These are phyloP conservation scores for Scomber colias DNA, from an alignment of 2,113 vertebrate genomes.

Conservation along the genomic window DNA sequence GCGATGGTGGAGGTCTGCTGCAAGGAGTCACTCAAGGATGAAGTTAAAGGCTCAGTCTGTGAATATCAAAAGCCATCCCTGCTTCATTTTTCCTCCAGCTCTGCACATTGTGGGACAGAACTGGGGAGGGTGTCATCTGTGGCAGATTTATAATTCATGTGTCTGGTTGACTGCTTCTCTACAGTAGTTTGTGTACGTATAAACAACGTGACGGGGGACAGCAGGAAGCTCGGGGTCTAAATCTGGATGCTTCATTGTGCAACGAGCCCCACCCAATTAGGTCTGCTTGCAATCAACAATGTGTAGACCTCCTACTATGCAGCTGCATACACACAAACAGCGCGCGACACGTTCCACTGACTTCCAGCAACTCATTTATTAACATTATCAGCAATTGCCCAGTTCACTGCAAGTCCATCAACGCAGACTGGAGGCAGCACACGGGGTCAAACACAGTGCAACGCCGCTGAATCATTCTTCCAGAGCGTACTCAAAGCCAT, in stretches of 20 bases:
- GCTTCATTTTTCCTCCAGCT: slow-evolving; percentile 20
- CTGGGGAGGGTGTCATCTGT: slow-evolving; percentile 45
- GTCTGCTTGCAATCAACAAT: slow-evolving; percentile 49
- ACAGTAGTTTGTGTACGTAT: slow-evolving; percentile 35
- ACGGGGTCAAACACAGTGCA: slow-evolving; percentile 56
- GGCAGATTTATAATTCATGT: slow-evolving; percentile 56
- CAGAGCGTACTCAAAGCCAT: slow-evolving; percentile 35
- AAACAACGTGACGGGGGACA: slow-evolving; percentile 45
- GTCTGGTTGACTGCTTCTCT: slow-evolving; percentile 31
- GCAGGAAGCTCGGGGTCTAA: slow-evolving; percentile 33
- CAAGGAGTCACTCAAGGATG: slow-evolving; percentile 27
- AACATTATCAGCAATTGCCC: slow-evolving; percentile 57
- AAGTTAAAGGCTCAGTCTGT: slow-evolving; percentile 55
- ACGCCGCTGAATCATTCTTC: slow-evolving; percentile 54
- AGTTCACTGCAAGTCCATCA: slow-evolving; percentile 50
- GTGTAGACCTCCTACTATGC: slow-evolving; percentile 5
- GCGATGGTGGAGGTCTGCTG: slow-evolving; percentile 48
- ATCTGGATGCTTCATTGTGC: slow-evolving; percentile 44
- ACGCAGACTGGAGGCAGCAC: slow-evolving; percentile 44
- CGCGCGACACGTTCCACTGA: neutral
- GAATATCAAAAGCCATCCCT: slow-evolving; percentile 14
- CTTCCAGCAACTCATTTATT: slow-evolving; percentile 53
- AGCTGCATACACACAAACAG: neutral
- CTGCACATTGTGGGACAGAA: slow-evolving; percentile 1
- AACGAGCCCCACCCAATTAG: slow-evolving; percentile 13